These are phyloP conservation scores for Phalacrocorax brasilianus DNA, from an alignment of 2,113 vertebrate species.

Conservation along the genomic window DNA sequence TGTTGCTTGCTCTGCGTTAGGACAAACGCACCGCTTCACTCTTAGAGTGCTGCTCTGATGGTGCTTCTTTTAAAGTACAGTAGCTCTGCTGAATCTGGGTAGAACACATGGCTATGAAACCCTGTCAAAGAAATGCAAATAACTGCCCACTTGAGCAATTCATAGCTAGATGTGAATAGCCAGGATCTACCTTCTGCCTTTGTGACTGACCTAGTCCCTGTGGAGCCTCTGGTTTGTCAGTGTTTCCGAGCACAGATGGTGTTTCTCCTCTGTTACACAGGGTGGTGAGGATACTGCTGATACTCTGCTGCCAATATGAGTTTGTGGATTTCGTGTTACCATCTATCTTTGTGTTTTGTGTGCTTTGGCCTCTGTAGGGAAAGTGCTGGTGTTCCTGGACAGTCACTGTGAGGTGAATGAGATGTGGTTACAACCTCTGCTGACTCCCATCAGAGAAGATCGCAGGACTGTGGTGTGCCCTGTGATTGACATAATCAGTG, in stretches of 20 bases:
- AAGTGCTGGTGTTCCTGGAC: slow-evolving; percentile 94
- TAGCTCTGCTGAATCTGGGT: background rate
- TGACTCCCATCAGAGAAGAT: slow-evolving; percentile 80
- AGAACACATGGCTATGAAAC: background rate
- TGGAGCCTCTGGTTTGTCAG: background rate
- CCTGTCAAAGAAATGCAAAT: background rate
- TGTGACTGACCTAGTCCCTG: background rate
- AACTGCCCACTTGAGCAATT: background rate
- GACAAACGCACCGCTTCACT: background rate
- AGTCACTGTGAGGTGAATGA: slow-evolving; percentile 97
- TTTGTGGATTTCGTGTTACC: background rate
- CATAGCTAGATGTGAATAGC: background rate
- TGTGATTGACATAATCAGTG: slow-evolving; percentile 96
- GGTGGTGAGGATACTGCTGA: background rate
- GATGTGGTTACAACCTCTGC: slow-evolving; percentile 89
- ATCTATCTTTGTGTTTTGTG: background rate
- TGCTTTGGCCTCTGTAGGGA: slow-evolving; percentile 73
- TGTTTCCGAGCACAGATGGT: background rate
- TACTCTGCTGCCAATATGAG: background rate
- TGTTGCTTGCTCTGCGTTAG: background rate
- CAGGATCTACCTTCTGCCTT: background rate
- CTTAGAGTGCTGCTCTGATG: background rate
- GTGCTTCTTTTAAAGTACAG: background rate
- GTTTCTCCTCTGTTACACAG: background rate
- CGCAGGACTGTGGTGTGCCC: slow-evolving; percentile 88